Evolutionary conservation across 1,140 invertebrate genomes (phyloP).

Genomic region (Scylla paramamosain): DNA sequence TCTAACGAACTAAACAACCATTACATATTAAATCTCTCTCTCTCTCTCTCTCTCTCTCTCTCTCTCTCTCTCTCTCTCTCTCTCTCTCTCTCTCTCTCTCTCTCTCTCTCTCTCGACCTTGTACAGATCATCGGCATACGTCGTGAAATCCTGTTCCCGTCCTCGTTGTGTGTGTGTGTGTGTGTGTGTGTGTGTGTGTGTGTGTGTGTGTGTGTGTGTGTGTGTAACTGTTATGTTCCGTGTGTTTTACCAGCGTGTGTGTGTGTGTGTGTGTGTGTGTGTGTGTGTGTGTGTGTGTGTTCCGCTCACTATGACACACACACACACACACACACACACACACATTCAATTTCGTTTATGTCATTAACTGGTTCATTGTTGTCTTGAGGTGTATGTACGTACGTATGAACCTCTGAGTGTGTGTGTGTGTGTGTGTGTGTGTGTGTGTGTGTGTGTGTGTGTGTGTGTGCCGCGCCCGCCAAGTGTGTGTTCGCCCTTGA

Average conservation of each 20-base stretch:
- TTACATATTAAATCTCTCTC: not conserved
- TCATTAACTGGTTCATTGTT: too few species aligned
- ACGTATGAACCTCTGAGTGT: not conserved
- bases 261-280: too few species aligned
- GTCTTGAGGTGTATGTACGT: too few species aligned
- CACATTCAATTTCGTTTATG: too few species aligned
- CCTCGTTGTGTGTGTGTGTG: not conserved
- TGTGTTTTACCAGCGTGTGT: too few species aligned
- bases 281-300: too few species aligned
- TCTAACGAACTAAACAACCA: not conserved
- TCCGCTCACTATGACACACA: too few species aligned
- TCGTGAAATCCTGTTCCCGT: not conserved
- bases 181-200: too few species aligned
- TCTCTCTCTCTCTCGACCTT: conserved; percentile 9
- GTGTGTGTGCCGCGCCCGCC: not conserved
- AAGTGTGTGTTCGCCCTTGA: not conserved
- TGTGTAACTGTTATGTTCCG: not conserved
- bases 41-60: not conserved
- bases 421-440: conserved; percentile 14
- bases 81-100: conserved; percentile 18
- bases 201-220: too few species aligned
- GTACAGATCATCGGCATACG: not conserved
- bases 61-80: conserved; percentile 18
- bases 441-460: not conserved
- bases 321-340: too few species aligned